These are phyloP conservation scores for Rhinopomastus cyanomelas DNA, from an alignment of 2,113 vertebrate species.

Conservation along the genomic window DNA sequence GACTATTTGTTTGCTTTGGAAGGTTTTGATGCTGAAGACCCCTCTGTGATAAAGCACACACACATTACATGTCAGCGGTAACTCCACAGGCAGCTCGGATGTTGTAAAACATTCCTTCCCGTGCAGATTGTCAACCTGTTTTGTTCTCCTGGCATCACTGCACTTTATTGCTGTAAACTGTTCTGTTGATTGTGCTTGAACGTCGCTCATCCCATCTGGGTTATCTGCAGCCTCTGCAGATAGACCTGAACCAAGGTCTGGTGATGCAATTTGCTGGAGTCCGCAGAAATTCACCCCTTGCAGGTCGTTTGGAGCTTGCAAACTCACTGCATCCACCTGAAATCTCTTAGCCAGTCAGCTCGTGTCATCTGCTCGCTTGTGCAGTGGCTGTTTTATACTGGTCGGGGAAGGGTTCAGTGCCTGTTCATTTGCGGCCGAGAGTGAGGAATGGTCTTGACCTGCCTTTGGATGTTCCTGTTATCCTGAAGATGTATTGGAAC, in stretches of 20 bases:
- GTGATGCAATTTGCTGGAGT: not conserved
- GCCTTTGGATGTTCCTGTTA: not conserved
- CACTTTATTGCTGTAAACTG: not conserved
- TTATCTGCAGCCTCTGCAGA: not conserved
- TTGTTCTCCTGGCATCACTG: not conserved
- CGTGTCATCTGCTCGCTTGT: not conserved
- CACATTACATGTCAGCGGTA: not conserved
- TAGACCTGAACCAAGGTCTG: rapidly evolving
- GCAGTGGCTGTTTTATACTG: not conserved
- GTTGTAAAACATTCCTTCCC: not conserved
- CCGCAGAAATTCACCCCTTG: not conserved
- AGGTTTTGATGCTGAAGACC: not conserved
- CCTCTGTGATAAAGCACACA: not conserved
- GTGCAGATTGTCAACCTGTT: not conserved
- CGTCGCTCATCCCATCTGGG: not conserved
- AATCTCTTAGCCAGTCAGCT: not conserved
- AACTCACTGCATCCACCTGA: not conserved
- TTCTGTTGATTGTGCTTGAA: not conserved
- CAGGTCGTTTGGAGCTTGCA: not conserved
- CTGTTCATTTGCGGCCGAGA: not conserved
- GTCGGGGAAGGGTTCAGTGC: not conserved
- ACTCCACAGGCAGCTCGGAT: not conserved
- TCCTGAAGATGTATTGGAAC: not conserved
- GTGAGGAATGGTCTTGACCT: not conserved
- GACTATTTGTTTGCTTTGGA: not conserved